Conservation (phyloP, 2,113 vertebrate species). For the Ceratotherium simum region DNA sequence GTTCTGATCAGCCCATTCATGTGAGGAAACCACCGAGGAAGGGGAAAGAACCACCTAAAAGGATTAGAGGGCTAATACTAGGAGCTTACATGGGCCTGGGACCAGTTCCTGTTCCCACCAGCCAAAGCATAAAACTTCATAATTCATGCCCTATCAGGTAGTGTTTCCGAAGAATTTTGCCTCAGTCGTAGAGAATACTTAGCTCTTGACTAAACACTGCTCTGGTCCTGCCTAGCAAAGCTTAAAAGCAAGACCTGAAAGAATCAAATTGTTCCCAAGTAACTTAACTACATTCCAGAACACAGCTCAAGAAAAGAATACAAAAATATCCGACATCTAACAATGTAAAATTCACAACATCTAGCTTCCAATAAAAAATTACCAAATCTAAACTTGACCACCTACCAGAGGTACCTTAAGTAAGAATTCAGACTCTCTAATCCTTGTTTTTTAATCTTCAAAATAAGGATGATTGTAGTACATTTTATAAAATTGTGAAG, state of each 20-base stretch:
- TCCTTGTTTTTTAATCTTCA: neutral
- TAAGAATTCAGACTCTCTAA: neutral
- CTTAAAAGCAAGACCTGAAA: constrained; percentile 21
- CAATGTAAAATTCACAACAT: constrained; percentile 32
- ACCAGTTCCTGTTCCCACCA: neutral
- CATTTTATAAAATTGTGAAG: neutral
- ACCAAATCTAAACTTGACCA: neutral
- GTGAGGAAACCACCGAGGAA: neutral
- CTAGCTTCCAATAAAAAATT: neutral
- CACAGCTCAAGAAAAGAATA: constrained; percentile 6
- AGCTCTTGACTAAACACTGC: neutral
- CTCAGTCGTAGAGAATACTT: neutral
- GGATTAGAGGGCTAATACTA: neutral
- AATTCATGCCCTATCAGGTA: neutral
- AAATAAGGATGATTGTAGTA: neutral
- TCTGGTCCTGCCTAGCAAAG: neutral
- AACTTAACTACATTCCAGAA: neutral
- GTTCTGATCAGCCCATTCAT: neutral
- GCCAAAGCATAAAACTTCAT: neutral
- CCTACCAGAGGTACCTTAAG: neutral
- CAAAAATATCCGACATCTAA: neutral
- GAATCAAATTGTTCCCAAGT: neutral
- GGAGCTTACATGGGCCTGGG: neutral
- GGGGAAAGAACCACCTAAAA: neutral
- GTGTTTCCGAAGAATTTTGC: neutral